phyloP scores from a whole-genome alignment of 2,113 vertebrate species.

The Felis chaus region DNA sequence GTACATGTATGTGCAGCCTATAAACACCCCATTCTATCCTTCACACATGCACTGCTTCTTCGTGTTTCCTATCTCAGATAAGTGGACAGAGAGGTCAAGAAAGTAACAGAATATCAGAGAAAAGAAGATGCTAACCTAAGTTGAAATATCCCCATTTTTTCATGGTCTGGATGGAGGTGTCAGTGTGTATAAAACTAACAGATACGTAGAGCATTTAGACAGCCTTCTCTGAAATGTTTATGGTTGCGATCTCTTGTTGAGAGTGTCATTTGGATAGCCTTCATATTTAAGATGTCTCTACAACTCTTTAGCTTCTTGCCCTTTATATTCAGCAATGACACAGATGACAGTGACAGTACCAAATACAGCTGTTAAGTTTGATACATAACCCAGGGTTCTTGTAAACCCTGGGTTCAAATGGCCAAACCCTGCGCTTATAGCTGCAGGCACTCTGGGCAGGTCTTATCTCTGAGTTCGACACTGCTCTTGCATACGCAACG shows the following conservation, averaged over 20 bases:
- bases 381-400: slow-evolving; percentile 43
- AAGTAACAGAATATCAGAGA: neutral
- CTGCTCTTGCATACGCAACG: neutral
- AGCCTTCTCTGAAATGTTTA: slow-evolving; percentile 63
- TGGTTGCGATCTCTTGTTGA: slow-evolving; percentile 51
- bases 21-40: neutral
- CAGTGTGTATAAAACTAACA: slow-evolving; percentile 52
- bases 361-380: slow-evolving; percentile 54
- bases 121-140: neutral
- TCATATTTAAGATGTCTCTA: slow-evolving; percentile 66
- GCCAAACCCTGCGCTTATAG: neutral
- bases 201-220: slow-evolving; percentile 27
- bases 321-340: slow-evolving; percentile 63
- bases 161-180: neutral
- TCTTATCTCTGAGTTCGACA: neutral
- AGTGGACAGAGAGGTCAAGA: neutral
- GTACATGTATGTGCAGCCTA: neutral
- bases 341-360: slow-evolving; percentile 35
- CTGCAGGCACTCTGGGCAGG: neutral
- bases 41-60: neutral
- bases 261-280: slow-evolving; percentile 62
- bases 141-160: slow-evolving; percentile 23
- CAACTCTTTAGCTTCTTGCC: slow-evolving; percentile 24
- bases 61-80: neutral
- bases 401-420: neutral